These are phyloP conservation scores for Drosophila micromelanica DNA, from an alignment of 1,140 invertebrate species.

Conservation along the genomic window DNA sequence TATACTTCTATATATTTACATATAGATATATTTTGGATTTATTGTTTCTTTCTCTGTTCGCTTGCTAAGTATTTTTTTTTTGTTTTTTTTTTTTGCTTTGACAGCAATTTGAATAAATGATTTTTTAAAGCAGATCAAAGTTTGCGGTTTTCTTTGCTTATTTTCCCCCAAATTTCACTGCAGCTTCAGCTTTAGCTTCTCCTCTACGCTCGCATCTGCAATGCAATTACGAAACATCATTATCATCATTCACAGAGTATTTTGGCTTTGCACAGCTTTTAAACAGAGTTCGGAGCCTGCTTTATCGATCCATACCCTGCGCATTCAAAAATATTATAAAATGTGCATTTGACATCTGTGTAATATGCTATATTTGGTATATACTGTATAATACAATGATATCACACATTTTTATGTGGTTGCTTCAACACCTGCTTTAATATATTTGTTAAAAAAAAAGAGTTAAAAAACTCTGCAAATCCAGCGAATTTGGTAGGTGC, in stretches of 20 bases:
- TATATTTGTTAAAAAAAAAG: too few species aligned
- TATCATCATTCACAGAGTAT: not conserved
- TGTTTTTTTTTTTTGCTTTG: not conserved
- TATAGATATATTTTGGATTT: not conserved
- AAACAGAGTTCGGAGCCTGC: constrained; percentile 12
- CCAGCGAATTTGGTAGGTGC: too few species aligned
- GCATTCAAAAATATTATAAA: not conserved
- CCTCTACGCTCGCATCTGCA: not conserved
- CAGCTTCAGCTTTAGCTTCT: constrained; percentile 21
- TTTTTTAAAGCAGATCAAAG: constrained; percentile 13
- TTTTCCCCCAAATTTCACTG: not conserved
- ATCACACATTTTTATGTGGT: too few species aligned
- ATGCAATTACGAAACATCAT: constrained; percentile 1
- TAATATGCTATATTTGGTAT: too few species aligned
- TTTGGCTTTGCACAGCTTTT: constrained; percentile 38
- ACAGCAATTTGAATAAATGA: constrained; percentile 21
- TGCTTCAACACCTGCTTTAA: too few species aligned
- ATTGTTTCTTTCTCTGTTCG: not conserved
- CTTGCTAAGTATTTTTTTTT: constrained; percentile 1
- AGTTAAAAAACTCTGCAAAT: too few species aligned
- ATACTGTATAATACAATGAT: too few species aligned
- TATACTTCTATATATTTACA: constrained; percentile 15
- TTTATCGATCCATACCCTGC: constrained; percentile 9
- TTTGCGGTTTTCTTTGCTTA: constrained; percentile 39
- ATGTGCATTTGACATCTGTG: too few species aligned